Base-by-base conservation (phyloP, 2,113 vertebrate genomes). In the Gobius niger region DNA sequence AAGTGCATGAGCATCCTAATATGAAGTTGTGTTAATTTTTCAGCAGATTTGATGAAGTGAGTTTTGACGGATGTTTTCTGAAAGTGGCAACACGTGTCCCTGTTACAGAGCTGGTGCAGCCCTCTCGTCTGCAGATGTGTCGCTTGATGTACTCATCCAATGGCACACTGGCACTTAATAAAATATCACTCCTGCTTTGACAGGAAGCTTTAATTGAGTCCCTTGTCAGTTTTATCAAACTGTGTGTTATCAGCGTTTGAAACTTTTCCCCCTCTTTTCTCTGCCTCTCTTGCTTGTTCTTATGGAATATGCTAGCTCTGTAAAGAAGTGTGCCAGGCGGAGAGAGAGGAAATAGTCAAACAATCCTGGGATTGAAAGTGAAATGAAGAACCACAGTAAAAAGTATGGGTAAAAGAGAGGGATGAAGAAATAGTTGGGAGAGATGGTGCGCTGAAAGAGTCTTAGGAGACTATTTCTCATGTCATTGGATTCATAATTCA, bases 171-270 rank as follows among this genome's bases (percentile, higher is more conserved):
- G 84, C 89, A 84, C 92, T 94, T 93, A 93, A 94, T 94, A 93
- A 94, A 94, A 93, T 93, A 94, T 93, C 89, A 90, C 88, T 88
- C 75, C 72, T 83, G 87, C 89, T 92, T 89, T 92, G 91, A 92
- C 91, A 92, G 90, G 84, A 85, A 74, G 86, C 90, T 90, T 93
- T 94, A 94, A 94, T 94, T 94, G 92, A 94, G 91, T 93, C 93
- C 93, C 93, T 91, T 91, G 92, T 94, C 92, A 94, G 90, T 93
- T 93, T 94, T 93, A 93, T 91, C 91, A 93, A 93, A 93, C 92
- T 92, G 91, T 88, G 90, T 85, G 90, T 93, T 94, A 92, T 90
- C 86, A 68, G 89, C 84, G 68, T 92, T 91, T 92, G 90, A 92
- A 92, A 93, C 86, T 91, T 91, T 91, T 82, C 76, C 75, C 24